Evolutionary conservation across 2,113 vertebrate species (phyloP), one percentile per base, ranked within the genome.

Genomic region (Leucopternis melanops): DNA sequence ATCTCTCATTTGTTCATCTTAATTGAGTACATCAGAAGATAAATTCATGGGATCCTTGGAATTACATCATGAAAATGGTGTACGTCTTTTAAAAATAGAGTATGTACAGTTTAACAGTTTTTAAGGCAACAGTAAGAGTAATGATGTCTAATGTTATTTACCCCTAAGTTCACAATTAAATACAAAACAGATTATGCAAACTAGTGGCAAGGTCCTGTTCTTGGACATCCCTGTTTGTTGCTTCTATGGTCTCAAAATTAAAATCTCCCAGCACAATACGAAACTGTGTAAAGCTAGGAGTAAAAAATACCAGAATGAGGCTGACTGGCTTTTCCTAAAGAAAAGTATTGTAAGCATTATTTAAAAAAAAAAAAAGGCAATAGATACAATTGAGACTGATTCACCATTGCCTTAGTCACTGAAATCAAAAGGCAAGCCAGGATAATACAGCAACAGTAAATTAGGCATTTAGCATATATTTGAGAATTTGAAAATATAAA

Each of bases 191-290:
- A n/a, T n/a, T n/a, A n/a, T n/a, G n/a, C n/a, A n/a, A n/a, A n/a
- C n/a, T n/a, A n/a, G n/a, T n/a, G n/a, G n/a, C n/a, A n/a, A n/a
- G n/a, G n/a, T n/a, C n/a, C n/a, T n/a, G n/a, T n/a, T n/a, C n/a
- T n/a, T n/a, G n/a, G n/a, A n/a, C n/a, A n/a, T n/a, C n/a, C n/a
- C 82, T 92, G 79, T 89, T 95, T 82, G 96, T 97, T 65, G 96
- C 94, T 83, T 98, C 97, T 92, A 97, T 95, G 55, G 86, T 83
- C 54, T 95, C 92, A 92, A 98, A 98, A 86, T 98, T 86, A 87
- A 98, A 98, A 96, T 98, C 98, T 89, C 98, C 98, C 72, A 98
- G 97, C 82, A 98, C 71, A 58, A 98, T 98, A 40, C 97, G 98
- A 55, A 98, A 98, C 70, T 98, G 98, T 16, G 98, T 90, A 86